Percentiles rank a stretch among this genome's conserved stretches.
Conservation (phyloP, 2,113 vertebrate genomes). For the Sander vitreus region DNA sequence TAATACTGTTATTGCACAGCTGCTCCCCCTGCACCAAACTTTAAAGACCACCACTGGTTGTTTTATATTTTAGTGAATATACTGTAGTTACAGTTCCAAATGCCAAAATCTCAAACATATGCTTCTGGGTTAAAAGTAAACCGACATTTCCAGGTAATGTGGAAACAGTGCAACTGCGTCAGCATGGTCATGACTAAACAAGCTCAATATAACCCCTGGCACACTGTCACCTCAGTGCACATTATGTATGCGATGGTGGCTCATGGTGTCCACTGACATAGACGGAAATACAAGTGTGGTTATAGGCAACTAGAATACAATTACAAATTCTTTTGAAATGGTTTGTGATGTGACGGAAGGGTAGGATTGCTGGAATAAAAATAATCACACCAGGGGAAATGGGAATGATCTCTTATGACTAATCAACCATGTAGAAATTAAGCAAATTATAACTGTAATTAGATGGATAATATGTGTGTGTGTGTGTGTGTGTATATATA, state of each 20-base stretch:
- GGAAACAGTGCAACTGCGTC: conserved; percentile 70
- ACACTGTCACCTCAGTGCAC: conserved; percentile 49
- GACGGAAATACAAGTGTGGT: conserved; percentile 48
- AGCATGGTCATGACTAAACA: conserved; percentile 73
- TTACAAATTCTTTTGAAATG: conserved; percentile 16
- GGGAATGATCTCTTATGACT: neutral
- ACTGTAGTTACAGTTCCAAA: neutral
- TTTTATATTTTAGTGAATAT: neutral
- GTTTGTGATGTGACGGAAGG: conserved; percentile 14
- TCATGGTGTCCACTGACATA: conserved; percentile 58
- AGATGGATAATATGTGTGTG: neutral
- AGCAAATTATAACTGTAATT: neutral
- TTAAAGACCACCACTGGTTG: neutral
- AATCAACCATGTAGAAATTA: neutral
- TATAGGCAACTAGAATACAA: conserved; percentile 1
- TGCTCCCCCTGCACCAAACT: neutral
- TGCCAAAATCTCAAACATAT: conserved; percentile 4
- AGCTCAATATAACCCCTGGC: conserved; percentile 67
- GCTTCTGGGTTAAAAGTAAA: conserved; percentile 55
- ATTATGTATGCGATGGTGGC: conserved; percentile 43
- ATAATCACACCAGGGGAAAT: neutral
- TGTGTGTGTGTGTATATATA: too few species aligned
- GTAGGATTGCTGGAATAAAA: neutral
- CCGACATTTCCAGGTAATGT: conserved; percentile 72
- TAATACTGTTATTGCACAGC: neutral